A percentile compares a stretch with the other conserved stretches of the same genome.
Evolutionary conservation across 2,797 vertebrate species (phyloP).

Genomic region (Anniella stebbinsi): DNA sequence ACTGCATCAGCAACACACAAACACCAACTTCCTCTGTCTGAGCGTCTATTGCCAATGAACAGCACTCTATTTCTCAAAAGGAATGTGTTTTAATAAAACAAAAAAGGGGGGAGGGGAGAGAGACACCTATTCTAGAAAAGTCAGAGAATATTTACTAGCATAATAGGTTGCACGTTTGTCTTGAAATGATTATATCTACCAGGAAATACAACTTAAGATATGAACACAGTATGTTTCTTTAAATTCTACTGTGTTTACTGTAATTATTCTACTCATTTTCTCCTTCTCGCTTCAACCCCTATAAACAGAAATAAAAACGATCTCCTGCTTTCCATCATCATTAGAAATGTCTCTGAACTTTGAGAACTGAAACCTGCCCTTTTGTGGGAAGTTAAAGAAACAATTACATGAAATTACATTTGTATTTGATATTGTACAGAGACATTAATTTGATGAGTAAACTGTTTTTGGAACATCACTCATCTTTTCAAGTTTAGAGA

Average conservation of each 20-base stretch:
- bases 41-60: background rate
- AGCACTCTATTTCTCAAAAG: slow-evolving; percentile 2
- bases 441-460: slow-evolving; percentile 58
- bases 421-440: slow-evolving; percentile 58
- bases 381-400: slow-evolving; percentile 46
- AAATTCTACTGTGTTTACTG: slow-evolving; percentile 30
- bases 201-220: slow-evolving; percentile 38
- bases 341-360: slow-evolving; percentile 37
- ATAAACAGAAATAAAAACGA: slow-evolving; percentile 39
- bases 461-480: slow-evolving; percentile 58
- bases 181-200: background rate
- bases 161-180: background rate
- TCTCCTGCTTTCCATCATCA: slow-evolving; percentile 19
- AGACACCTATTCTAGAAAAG: background rate
- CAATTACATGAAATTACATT: slow-evolving; percentile 46
- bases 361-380: slow-evolving; percentile 41
- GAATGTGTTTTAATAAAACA: background rate
- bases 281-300: slow-evolving; percentile 6
- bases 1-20: background rate
- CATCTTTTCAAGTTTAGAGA: slow-evolving; percentile 59
- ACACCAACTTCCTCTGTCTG: background rate
- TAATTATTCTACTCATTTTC: background rate
- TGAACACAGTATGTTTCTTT: slow-evolving; percentile 11
- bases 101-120: no score
- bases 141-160: background rate